Conservation (phyloP, 2,113 vertebrate genomes). For the Carettochelys insculpta region DNA sequence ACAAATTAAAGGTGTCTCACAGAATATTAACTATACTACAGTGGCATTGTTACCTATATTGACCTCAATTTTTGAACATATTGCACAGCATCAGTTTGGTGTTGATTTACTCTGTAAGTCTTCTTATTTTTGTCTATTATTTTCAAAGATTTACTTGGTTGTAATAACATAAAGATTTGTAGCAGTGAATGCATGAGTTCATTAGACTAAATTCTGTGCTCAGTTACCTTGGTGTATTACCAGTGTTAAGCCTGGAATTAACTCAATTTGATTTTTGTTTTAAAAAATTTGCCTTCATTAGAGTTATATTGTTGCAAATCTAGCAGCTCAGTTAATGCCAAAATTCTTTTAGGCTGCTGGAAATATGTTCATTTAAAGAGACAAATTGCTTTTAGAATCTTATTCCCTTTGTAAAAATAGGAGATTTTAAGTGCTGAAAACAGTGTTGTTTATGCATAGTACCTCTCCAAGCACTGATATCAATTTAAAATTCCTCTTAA, state of each 20-base stretch:
- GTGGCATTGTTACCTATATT: conserved; percentile 94
- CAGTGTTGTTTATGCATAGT: background rate
- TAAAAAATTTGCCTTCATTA: background rate
- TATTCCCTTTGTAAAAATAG: background rate
- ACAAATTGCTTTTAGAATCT: background rate
- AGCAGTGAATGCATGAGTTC: background rate
- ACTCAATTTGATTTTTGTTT: background rate
- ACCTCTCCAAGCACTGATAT: background rate
- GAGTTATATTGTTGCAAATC: background rate
- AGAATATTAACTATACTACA: conserved; percentile 98
- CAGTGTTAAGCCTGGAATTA: background rate
- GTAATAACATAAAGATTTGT: background rate
- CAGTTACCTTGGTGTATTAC: background rate
- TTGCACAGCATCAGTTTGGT: conserved; percentile 94
- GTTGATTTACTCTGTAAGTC: conserved; percentile 93
- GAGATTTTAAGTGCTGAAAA: background rate
- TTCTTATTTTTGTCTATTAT: background rate
- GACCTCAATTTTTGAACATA: conserved; percentile 96
- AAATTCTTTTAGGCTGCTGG: background rate
- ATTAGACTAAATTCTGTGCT: background rate
- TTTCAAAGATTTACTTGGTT: background rate
- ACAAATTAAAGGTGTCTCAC: conserved; percentile 97
- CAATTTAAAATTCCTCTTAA: background rate
- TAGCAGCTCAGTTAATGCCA: background rate
- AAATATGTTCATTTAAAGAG: background rate